Evolutionary conservation across 2,113 vertebrate species (phyloP).

Genomic region (Xyrauchen texanus): DNA sequence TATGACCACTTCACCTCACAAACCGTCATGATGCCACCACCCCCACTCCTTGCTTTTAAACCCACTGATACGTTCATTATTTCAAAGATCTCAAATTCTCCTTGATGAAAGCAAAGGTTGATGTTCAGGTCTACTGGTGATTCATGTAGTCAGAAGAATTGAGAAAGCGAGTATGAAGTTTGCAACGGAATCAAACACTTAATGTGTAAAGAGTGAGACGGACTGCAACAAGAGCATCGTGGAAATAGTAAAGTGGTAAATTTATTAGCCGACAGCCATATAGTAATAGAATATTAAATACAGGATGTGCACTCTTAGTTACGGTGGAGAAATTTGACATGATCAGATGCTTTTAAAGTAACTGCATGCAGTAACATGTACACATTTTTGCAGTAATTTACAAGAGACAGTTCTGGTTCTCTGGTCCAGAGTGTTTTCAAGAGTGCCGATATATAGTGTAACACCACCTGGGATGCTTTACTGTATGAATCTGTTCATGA

Average conservation of each 20-base stretch:
- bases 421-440: too few species aligned
- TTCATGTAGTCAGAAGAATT: slow-evolving; percentile 33
- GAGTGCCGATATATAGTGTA: too few species aligned
- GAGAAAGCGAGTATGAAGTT: slow-evolving; percentile 35
- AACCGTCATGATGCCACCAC: slow-evolving; percentile 32
- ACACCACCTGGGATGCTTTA: too few species aligned
- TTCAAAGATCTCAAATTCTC: slow-evolving; percentile 53
- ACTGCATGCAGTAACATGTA: too few species aligned
- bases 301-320: too few species aligned
- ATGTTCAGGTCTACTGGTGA: slow-evolving; percentile 43
- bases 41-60: slow-evolving; percentile 22
- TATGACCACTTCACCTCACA: slow-evolving; percentile 52
- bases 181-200: neutral
- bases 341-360: too few species aligned
- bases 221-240: neutral
- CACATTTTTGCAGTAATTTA: too few species aligned
- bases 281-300: too few species aligned
- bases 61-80: slow-evolving; percentile 43
- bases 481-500: too few species aligned
- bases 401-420: too few species aligned
- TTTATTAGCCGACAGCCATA: too few species aligned
- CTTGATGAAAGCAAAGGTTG: slow-evolving; percentile 33
- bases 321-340: too few species aligned
- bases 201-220: slow-evolving; percentile 2
- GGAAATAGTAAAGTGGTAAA: neutral